phyloP scores from a whole-genome alignment of 2,113 vertebrate species.

The Piaya cayana region DNA sequence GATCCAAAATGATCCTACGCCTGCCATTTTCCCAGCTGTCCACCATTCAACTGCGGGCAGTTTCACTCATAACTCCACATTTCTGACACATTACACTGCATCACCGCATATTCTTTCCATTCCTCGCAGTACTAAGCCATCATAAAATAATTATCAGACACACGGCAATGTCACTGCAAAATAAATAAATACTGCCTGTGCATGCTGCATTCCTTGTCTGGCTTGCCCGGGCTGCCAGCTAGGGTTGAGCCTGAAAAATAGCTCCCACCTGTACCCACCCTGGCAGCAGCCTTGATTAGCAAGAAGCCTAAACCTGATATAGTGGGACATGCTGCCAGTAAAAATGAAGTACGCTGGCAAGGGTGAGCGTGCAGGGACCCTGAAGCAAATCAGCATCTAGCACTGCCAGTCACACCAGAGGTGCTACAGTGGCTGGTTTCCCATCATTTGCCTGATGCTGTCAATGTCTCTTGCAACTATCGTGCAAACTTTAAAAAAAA shows the following conservation, averaged over 20 bases:
- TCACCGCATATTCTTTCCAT: neutral
- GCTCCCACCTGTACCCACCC: conserved; percentile 35
- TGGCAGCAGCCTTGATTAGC: conserved; percentile 34
- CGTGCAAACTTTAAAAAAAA: neutral
- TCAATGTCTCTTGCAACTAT: conserved; percentile 24
- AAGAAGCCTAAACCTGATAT: neutral
- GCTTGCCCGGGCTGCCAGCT: neutral
- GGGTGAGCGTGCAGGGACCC: conserved; percentile 29
- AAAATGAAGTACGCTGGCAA: neutral
- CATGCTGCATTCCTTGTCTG: neutral
- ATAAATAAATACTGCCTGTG: neutral
- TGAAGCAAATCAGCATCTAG: conserved; percentile 20
- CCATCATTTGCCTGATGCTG: neutral
- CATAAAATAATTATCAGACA: conserved; percentile 4
- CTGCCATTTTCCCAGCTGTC: neutral
- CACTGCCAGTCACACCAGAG: neutral
- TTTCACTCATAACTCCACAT: neutral
- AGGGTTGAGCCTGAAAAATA: neutral
- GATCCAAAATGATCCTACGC: neutral
- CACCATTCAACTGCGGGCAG: neutral
- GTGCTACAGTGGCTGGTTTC: neutral
- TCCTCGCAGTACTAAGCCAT: neutral
- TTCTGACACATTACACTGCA: neutral
- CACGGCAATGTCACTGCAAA: neutral
- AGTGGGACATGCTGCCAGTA: neutral